Evolutionary conservation across 2,113 vertebrate species (phyloP).

Genomic region (Melanotaenia duboulayi): DNA sequence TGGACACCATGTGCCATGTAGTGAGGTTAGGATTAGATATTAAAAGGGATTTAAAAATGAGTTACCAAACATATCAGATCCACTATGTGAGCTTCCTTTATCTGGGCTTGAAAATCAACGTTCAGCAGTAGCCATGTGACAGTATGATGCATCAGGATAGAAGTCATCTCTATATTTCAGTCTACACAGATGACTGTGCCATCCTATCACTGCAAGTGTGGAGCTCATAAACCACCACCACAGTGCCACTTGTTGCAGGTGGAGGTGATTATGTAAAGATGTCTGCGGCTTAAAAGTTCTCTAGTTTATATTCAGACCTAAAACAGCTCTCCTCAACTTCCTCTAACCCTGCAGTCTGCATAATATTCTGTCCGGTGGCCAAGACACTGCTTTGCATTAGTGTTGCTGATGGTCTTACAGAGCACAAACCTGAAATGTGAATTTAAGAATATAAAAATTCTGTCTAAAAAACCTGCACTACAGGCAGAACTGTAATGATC

Average conservation of each 20-base stretch:
- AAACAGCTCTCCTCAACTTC: constrained; percentile 6
- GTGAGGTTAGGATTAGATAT: too few species aligned
- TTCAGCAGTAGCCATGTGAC: too few species aligned
- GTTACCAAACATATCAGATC: too few species aligned
- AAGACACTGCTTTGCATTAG: background rate
- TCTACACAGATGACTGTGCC: background rate
- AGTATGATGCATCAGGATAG: background rate
- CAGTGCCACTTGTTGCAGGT: background rate
- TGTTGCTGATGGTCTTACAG: background rate
- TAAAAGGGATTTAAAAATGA: too few species aligned
- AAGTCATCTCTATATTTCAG: background rate
- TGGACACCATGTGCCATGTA: too few species aligned
- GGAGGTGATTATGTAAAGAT: constrained; percentile 7
- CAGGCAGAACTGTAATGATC: background rate
- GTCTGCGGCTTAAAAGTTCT: background rate
- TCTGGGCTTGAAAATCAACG: too few species aligned
- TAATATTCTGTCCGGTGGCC: constrained; percentile 4
- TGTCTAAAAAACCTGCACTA: background rate
- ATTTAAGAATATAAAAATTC: constrained; percentile 4
- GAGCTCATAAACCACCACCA: background rate
- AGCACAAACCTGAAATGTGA: constrained; percentile 31
- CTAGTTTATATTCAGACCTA: constrained; percentile 26
- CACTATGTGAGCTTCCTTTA: too few species aligned
- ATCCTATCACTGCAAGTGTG: background rate
- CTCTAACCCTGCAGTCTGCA: constrained; percentile 13